Percentiles rank a stretch among this genome's conserved stretches.
These are phyloP conservation scores for Rhagophthalmus giganteus DNA, from an alignment of 2,888 invertebrate species.

Conservation along the genomic window DNA sequence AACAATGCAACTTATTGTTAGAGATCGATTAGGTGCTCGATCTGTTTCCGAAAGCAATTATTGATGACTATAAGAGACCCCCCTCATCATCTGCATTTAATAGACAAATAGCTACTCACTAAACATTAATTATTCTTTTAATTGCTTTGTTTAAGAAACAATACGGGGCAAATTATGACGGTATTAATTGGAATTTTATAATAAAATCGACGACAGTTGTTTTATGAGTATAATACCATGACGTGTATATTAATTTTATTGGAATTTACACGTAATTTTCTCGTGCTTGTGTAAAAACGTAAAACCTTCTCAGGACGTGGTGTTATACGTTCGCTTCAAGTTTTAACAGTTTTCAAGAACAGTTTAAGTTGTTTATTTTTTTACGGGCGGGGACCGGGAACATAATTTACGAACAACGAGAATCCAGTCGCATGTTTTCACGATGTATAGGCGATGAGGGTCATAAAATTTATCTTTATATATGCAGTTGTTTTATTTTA, in stretches of 20 bases:
- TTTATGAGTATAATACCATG: too few species aligned
- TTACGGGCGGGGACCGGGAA: constrained; percentile 7
- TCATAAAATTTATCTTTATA: constrained; percentile 25
- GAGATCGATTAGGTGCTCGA: too few species aligned
- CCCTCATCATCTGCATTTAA: too few species aligned
- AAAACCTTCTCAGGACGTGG: constrained; percentile 19
- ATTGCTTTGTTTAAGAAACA: too few species aligned
- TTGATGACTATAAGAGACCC: too few species aligned
- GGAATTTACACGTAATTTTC: constrained; percentile 4
- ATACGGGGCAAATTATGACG: too few species aligned
- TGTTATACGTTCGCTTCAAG: constrained; percentile 21
- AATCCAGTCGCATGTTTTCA: constrained; percentile 21
- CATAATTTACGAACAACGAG: constrained; percentile 23
- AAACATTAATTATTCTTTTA: too few species aligned
- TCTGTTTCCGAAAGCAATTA: too few species aligned
- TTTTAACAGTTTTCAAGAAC: constrained; percentile 28
- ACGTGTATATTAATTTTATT: neutral
- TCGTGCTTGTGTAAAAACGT: constrained; percentile 13
- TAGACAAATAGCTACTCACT: too few species aligned
- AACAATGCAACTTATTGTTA: too few species aligned
- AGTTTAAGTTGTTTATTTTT: constrained; percentile 17
- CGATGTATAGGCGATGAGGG: constrained; percentile 26
- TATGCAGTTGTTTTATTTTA: constrained; percentile 12
- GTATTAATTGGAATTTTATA: too few species aligned
- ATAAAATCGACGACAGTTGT: too few species aligned